A percentile compares a stretch with the other conserved stretches of the same genome.
These are phyloP conservation scores for Leptinotarsa tumamoca DNA, from an alignment of 2,888 invertebrate species.

Conservation along the genomic window DNA sequence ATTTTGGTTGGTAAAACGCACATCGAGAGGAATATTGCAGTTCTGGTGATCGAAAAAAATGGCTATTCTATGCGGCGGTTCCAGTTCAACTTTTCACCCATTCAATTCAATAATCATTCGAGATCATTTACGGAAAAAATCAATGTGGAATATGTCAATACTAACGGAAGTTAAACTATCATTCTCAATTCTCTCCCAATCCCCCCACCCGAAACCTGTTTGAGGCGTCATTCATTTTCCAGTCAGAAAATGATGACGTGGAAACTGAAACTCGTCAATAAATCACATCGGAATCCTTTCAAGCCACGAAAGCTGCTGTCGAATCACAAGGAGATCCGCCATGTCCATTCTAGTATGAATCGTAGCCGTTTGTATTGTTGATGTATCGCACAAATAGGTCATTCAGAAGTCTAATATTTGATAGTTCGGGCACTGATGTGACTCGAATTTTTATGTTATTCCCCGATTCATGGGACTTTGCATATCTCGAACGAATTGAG, in stretches of 20 bases:
- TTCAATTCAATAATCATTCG: too few relatives aligned
- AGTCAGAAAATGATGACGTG: background rate
- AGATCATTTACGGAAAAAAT: background rate
- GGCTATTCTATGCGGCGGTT: too few relatives aligned
- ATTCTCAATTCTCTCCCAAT: background rate
- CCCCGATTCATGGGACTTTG: background rate
- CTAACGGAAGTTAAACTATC: background rate
- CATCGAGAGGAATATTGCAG: too few relatives aligned
- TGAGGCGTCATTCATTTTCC: background rate
- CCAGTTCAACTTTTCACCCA: too few relatives aligned
- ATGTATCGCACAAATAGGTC: background rate
- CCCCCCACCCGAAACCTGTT: background rate
- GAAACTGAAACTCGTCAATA: slow-evolving; percentile 8
- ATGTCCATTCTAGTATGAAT: slow-evolving; percentile 5
- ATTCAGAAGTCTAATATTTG: background rate
- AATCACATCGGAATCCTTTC: slow-evolving; percentile 13
- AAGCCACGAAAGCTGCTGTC: slow-evolving; percentile 15
- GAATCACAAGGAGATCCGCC: slow-evolving; percentile 9
- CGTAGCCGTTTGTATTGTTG: slow-evolving; percentile 11
- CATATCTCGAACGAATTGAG: background rate
- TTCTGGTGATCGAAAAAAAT: too few relatives aligned
- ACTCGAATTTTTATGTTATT: slow-evolving; percentile 6
- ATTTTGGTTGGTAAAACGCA: too few relatives aligned
- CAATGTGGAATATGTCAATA: background rate
- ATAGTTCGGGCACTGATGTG: slow-evolving; percentile 1